Evolutionary conservation across 2,797 vertebrate genomes (phyloP).

Genomic region (Emydoidea blandingii): DNA sequence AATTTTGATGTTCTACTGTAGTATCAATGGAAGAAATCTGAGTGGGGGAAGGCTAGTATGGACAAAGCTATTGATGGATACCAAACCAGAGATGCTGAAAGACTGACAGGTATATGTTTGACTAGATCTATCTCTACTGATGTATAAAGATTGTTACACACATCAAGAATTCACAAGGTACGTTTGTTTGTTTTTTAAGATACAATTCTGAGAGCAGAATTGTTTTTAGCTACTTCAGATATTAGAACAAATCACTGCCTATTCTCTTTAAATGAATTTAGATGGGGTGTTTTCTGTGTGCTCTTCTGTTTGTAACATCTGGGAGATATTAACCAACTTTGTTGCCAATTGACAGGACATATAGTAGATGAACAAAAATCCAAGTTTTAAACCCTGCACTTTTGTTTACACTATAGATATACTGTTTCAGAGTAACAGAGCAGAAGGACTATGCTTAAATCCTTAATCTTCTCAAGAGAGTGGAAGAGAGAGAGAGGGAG

Average conservation of each 20-base stretch:
- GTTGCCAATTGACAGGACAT: not conserved
- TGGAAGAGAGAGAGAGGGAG: too few relatives aligned
- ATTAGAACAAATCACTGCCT: not conserved
- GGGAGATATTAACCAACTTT: not conserved
- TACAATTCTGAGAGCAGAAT: not conserved
- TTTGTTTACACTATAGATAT: not conserved
- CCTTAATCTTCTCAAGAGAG: not conserved
- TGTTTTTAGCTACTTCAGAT: not conserved
- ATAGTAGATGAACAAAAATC: not conserved
- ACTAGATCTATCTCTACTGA: rapidly evolving
- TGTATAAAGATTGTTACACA: not conserved
- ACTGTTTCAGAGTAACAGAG: not conserved
- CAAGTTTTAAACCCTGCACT: not conserved
- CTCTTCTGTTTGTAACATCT: not conserved
- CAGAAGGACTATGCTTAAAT: not conserved
- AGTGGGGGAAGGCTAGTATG: not conserved
- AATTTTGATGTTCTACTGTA: not conserved
- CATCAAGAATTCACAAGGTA: not conserved
- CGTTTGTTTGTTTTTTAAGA: not conserved
- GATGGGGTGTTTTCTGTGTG: not conserved
- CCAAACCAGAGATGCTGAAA: not conserved
- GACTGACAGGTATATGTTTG: not conserved
- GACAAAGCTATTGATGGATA: not conserved
- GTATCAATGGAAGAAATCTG: not conserved
- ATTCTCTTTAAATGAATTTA: not conserved